Conservation (phyloP, 2,888 invertebrate genomes). For the Hemithea aestivaria region DNA sequence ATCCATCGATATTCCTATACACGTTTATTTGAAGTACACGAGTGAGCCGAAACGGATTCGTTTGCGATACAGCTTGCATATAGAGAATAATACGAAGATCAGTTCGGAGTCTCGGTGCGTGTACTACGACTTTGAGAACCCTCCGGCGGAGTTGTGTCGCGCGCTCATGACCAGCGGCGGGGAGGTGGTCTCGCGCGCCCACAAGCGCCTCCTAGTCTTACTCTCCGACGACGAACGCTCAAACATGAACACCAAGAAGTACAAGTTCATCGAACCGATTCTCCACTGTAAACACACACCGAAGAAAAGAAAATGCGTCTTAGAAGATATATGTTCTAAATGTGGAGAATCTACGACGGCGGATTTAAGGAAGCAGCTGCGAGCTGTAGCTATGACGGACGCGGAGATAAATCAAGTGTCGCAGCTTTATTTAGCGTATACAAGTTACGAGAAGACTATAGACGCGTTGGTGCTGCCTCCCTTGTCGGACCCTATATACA, state of each 20-base stretch:
- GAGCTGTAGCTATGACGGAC: conserved; percentile 56
- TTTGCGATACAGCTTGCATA: conserved; percentile 62
- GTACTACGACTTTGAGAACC: conserved; percentile 68
- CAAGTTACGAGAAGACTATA: conserved; percentile 56
- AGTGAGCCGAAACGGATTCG: conserved; percentile 66
- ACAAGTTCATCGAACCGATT: conserved; percentile 58
- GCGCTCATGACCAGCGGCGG: conserved; percentile 68
- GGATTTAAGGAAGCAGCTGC: conserved; percentile 58
- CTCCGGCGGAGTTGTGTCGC: conserved; percentile 55
- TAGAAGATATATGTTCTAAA: conserved; percentile 57
- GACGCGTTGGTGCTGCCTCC: conserved; percentile 60
- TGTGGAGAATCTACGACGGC: conserved; percentile 56
- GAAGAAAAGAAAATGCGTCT: conserved; percentile 39
- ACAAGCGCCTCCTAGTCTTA: conserved; percentile 48
- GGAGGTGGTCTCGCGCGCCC: conserved; percentile 54
- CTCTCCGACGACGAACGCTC: conserved; percentile 45
- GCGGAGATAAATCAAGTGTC: conserved; percentile 61
- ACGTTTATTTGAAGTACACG: conserved; percentile 70
- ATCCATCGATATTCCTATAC: conserved; percentile 69
- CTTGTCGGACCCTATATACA: conserved; percentile 62
- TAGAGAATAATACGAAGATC: conserved; percentile 60
- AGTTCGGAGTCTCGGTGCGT: conserved; percentile 61
- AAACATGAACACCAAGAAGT: conserved; percentile 41
- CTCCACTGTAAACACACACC: conserved; percentile 44
- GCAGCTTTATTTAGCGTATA: conserved; percentile 56